phyloP scores from a whole-genome alignment of 2,888 invertebrate species.

The Coelopa pilipes region DNA sequence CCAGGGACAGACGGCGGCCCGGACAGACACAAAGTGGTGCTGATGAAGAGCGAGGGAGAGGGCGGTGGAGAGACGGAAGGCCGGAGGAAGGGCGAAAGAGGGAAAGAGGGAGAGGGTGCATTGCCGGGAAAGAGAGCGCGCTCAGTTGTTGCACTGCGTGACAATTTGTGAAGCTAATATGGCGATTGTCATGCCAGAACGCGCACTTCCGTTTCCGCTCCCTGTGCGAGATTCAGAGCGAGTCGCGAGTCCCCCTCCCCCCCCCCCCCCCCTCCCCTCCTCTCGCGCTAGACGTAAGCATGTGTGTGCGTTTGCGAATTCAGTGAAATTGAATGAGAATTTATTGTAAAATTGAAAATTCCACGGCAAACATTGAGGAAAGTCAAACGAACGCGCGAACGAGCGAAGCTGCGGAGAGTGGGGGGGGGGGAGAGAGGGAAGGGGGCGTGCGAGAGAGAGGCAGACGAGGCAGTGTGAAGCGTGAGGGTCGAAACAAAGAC shows the following conservation, averaged over 20 bases:
- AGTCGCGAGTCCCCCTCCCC: no score
- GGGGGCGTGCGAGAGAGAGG: no score
- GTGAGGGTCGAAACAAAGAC: no score
- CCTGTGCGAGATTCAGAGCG: no score
- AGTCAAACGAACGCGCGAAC: not conserved
- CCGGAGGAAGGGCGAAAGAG: no score
- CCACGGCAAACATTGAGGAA: slow-evolving; percentile 35
- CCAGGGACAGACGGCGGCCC: slow-evolving; percentile 2
- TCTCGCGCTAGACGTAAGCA: not conserved
- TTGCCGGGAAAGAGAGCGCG: no score
- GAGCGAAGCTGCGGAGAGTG: not conserved
- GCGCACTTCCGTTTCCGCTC: slow-evolving; percentile 58
- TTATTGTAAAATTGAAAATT: slow-evolving; percentile 60
- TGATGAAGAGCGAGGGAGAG: no score
- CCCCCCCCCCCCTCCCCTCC: no score
- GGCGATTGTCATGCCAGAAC: slow-evolving; percentile 58
- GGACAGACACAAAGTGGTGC: not conserved
- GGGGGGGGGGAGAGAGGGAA: not conserved
- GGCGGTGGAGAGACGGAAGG: no score
- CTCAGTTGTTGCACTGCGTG: slow-evolving; percentile 36
- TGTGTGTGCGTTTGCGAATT: slow-evolving; percentile 47
- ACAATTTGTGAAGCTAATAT: slow-evolving; percentile 47
- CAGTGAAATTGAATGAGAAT: slow-evolving; percentile 59
- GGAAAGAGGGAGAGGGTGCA: no score
- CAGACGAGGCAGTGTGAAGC: no score